Evolutionary conservation across 2,113 vertebrate genomes (phyloP), one percentile per base, ranked within the genome.

Genomic region (Nematolebias whitei): DNA sequence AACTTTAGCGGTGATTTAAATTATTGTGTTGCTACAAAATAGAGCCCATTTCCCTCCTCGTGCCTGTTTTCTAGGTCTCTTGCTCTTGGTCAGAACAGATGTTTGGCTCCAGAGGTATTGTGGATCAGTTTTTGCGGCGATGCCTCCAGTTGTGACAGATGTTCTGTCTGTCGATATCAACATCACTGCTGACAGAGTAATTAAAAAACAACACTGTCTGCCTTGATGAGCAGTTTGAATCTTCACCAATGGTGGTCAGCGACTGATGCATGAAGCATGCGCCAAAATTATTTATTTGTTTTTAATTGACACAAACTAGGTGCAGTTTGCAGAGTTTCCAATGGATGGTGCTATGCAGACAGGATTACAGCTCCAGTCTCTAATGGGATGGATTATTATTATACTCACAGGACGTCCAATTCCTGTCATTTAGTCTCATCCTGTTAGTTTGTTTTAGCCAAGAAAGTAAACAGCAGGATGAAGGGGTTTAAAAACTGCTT

Each of bases 111-210:
- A 74, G 66, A 79, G 72, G 54, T 48, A 63, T 68, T 59, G 43
- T 79, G 73, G 68, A 70, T 82, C 62, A 45, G 73, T 74, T 76
- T 56, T 73, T 55, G 70, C 69, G 71, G 74, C 39, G 1, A 85
- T 76, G 80, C 85, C 87, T 79, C 71, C 63, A 76, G 85, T 85
- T 47, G 82, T 20, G 58, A 48, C 87, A 88, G 80, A 70, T 87
- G 85, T 69, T 76, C 65, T 50, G 15, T 53, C 48, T 73, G 50
- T 59, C 57, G 26, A 80, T 71, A 76, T 87, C 74, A 78, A 68
- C 71, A 85, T 68, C 0, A 53, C 81, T 76, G 76, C 68, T 57
- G 79, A 75, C 80, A 65, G 69, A 63, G n/a, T 2, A 1, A 12
- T 48, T 10, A 24, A 81, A 63, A 79, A 80, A 45, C 0, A 7